Base-by-base conservation (phyloP, 2,888 invertebrate genomes). In the Folsomia manolachei region DNA sequence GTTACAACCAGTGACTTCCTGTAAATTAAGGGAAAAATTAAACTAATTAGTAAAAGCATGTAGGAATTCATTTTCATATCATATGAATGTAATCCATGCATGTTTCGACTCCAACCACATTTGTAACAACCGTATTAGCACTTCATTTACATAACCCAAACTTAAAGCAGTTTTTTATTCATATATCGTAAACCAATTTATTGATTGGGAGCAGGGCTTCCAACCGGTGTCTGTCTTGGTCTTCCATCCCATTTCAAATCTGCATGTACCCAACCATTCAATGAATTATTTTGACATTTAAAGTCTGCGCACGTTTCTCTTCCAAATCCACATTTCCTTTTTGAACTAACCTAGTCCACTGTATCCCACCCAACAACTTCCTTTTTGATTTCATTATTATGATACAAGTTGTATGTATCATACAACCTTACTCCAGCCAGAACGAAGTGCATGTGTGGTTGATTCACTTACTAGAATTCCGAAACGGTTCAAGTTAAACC, bases 1-100 rank as follows among this genome's bases (percentile, higher is more conserved):
- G 85, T 92, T 92, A 68, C 81, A 80, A 71, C 91, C 91, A 85
- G 90, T 90, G 86, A 93, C 88, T 88, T 93, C 94, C 93, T 93
- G 87, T 18, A 88, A 84, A 75, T 82, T 82, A 81, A 81, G 78
- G n/a, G n/a, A n/a, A n/a, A n/a, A n/a, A n/a, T n/a, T n/a, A n/a
- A n/a, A n/a, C n/a, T n/a, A n/a, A n/a, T n/a, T n/a, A n/a, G n/a
- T n/a, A n/a, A n/a, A n/a, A n/a, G n/a, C n/a, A n/a, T n/a, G n/a
- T n/a, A n/a, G n/a, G n/a, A n/a, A n/a, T n/a, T n/a, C n/a, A n/a
- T n/a, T n/a, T n/a, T n/a, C n/a, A n/a, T n/a, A n/a, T n/a, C n/a
- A n/a, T n/a, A n/a, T n/a, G n/a, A n/a, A n/a, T n/a, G n/a, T n/a
- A n/a, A n/a, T n/a, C n/a, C n/a, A n/a, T n/a, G n/a, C n/a, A n/a